phyloP scores from a whole-genome alignment of 1,140 invertebrate genomes.

The Araneus ventricosus region DNA sequence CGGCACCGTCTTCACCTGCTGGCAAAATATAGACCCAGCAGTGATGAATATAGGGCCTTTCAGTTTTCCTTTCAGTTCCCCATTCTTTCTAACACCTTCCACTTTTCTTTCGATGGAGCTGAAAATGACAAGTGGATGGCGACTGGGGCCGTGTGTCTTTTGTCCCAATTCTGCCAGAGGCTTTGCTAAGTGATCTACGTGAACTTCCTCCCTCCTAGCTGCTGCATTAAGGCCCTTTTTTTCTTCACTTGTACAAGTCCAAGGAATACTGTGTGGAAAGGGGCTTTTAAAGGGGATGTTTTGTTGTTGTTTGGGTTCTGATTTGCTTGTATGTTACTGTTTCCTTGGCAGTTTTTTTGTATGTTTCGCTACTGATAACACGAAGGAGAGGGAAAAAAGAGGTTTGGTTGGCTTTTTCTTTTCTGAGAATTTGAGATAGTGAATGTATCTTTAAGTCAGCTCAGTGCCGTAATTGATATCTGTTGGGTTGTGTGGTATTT shows the following conservation, averaged over 20 bases:
- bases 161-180: slow-evolving; percentile 70
- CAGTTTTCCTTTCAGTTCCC: slow-evolving; percentile 47
- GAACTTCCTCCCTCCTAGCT: slow-evolving; percentile 33
- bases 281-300: slow-evolving; percentile 58
- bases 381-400: neutral
- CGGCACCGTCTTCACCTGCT: slow-evolving; percentile 55
- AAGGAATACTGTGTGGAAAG: slow-evolving; percentile 27
- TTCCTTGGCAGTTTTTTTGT: neutral
- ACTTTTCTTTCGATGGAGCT: slow-evolving; percentile 51
- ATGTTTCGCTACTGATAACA: slow-evolving; percentile 33
- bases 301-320: slow-evolving; percentile 37
- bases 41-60: slow-evolving; percentile 70
- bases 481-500: neutral
- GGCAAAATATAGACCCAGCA: slow-evolving; percentile 44
- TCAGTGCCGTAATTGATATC: neutral
- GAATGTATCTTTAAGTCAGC: neutral
- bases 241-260: slow-evolving; percentile 1
- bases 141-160: slow-evolving; percentile 48
- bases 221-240: slow-evolving; percentile 62
- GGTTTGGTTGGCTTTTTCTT: neutral
- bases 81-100: slow-evolving; percentile 59
- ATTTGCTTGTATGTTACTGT: slow-evolving; percentile 58
- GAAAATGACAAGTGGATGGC: slow-evolving; percentile 72
- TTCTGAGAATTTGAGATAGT: slow-evolving; percentile 20
- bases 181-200: slow-evolving; percentile 60